Evolutionary conservation across 2,888 invertebrate genomes (phyloP).

Genomic region (Eupithecia subumbrata): DNA sequence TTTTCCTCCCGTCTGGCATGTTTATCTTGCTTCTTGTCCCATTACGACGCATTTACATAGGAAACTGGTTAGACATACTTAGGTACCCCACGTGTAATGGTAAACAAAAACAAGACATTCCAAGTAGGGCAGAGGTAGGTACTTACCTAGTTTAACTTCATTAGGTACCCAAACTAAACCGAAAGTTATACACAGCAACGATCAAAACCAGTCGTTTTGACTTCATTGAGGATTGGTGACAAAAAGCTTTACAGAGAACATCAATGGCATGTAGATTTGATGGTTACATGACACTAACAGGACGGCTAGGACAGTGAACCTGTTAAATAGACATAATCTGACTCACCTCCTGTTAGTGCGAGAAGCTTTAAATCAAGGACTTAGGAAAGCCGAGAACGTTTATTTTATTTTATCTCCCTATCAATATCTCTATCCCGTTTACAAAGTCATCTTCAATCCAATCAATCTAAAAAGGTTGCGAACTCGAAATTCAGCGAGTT

Average conservation of each 20-base stretch:
- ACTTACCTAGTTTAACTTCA: background rate
- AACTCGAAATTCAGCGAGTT: background rate
- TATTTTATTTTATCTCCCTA: too few relatives aligned
- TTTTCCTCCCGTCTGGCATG: constrained; percentile 22
- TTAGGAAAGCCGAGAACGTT: background rate
- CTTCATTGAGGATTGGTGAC: background rate
- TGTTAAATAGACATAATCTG: background rate
- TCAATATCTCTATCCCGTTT: background rate
- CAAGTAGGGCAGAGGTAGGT: background rate
- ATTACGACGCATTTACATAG: constrained; percentile 12
- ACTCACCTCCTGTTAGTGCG: background rate
- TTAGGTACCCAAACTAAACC: background rate
- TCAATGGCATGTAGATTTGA: too few relatives aligned
- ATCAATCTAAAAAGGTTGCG: background rate
- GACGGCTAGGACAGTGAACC: background rate
- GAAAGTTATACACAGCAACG: background rate
- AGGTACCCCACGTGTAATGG: background rate
- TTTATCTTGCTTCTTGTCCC: constrained; percentile 21
- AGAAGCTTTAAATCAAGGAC: background rate
- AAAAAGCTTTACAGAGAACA: background rate
- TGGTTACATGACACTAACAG: too few relatives aligned
- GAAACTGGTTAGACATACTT: constrained; percentile 15
- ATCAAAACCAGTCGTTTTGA: background rate
- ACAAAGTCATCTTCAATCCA: background rate
- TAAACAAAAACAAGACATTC: constrained; percentile 7